Evolutionary conservation across 2,888 invertebrate genomes (phyloP).

Genomic region (Arctia plantaginis): DNA sequence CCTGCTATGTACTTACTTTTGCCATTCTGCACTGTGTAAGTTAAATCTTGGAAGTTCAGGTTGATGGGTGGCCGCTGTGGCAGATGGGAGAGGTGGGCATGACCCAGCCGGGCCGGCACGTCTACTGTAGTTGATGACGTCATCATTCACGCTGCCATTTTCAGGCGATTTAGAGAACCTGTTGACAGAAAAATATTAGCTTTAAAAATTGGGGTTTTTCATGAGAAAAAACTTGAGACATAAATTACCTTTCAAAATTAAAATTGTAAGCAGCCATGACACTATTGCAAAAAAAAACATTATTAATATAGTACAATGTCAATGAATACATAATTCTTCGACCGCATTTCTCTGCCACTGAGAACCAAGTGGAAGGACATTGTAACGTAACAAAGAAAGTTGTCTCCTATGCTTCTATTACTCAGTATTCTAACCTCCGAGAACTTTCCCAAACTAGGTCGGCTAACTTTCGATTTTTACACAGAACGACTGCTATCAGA

Average conservation of each 20-base stretch:
- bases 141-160: slow-evolving; percentile 36
- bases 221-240: not conserved
- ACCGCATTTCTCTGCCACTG: not conserved
- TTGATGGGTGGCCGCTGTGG: slow-evolving; percentile 91
- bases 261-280: not conserved
- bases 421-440: too few species aligned
- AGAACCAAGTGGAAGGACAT: not conserved
- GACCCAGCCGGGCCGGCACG: slow-evolving; percentile 63
- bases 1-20: slow-evolving; percentile 71
- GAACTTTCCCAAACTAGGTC: too few species aligned
- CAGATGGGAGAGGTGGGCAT: slow-evolving; percentile 85
- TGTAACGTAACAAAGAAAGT: too few species aligned
- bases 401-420: too few species aligned
- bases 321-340: not conserved
- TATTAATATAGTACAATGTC: not conserved
- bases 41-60: slow-evolving; percentile 94
- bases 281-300: not conserved
- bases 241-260: not conserved
- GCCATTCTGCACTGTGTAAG: slow-evolving; percentile 92
- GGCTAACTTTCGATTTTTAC: too few species aligned
- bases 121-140: slow-evolving; percentile 34
- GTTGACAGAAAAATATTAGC: not conserved
- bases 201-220: not conserved
- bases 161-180: slow-evolving; percentile 1
- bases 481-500: too few species aligned